Evolutionary conservation across 2,113 vertebrate genomes (phyloP), one percentile per base, ranked within the genome.

Genomic region (Pseudorectes ferrugineus): DNA sequence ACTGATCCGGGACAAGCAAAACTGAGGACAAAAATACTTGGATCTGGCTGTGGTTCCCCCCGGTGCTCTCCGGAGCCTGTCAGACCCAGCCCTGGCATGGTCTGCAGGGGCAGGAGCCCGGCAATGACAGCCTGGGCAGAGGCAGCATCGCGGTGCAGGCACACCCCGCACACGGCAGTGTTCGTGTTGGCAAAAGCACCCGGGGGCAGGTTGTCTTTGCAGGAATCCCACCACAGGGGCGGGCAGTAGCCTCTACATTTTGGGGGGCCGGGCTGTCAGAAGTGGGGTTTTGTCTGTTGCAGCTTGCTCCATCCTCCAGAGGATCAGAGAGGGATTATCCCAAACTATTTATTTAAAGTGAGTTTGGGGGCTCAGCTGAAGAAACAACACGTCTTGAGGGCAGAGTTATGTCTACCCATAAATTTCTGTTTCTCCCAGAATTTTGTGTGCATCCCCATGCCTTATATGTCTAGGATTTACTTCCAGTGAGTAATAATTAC

Each of bases 111-210:
- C 71, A 35, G 72, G 35, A 86, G 49, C 45, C 54, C 0, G 1
- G 76, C 80, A 26, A 1, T 9, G 67, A 11, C n/a, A n/a, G 76
- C 40, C 16, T 0, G 7, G 61, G 62, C 88, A 63, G 71, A 4
- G 81, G 10, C 4, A 43, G 94, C 63, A 40, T 7, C 3, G 1
- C 48, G 15, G 78, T 4, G 52, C 4, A 2, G 83, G 83, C 51
- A 71, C 33, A 9, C 26, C 2, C 89, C 1, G 3, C 49, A 25
- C 23, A 20, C 0, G 1, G 68, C 4, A 2, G 8, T 0, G 1
- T 2, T 18, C 4, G 7, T 0, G 17, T 0, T 13, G 58, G 13
- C 38, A 62, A 4, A 49, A 36, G 3, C 67, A 11, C 25, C 61
- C 5, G 0, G 1, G 0, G 58, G 48, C 75, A 65, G 61, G n/a